Evolutionary conservation across 2,797 vertebrate genomes (phyloP).

Genomic region (Coilia nasus): DNA sequence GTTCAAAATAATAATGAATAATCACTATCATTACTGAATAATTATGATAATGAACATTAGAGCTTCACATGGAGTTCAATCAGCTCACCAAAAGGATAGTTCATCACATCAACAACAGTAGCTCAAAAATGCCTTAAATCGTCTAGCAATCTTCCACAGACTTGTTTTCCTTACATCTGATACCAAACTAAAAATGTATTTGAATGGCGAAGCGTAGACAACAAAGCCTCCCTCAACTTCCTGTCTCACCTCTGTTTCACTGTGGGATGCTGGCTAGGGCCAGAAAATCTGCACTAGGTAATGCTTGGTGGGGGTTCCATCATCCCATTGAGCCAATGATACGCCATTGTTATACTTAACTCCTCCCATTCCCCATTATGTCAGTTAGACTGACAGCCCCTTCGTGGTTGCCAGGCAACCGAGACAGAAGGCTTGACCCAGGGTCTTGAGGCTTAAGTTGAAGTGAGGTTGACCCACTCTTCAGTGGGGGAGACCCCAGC

Average conservation of each 20-base stretch:
- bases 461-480: constrained; percentile 20
- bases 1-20: too few relatives aligned
- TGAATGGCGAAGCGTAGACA: not conserved
- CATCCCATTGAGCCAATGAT: not conserved
- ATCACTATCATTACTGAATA: not conserved
- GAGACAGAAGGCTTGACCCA: constrained; percentile 40
- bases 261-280: not conserved
- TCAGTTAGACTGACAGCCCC: constrained; percentile 30
- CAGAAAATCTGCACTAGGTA: not conserved
- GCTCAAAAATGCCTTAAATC: too few relatives aligned
- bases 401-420: constrained; percentile 55
- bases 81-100: not conserved
- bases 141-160: not conserved
- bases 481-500: not conserved
- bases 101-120: too few relatives aligned
- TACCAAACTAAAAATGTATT: not conserved
- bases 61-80: not conserved
- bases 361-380: constrained; percentile 25
- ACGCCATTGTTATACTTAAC: not conserved
- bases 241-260: not conserved
- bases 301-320: not conserved
- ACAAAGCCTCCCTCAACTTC: not conserved
- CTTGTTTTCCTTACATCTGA: not conserved
- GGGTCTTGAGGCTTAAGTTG: constrained; percentile 23
- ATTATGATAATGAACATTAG: not conserved